phyloP scores from a whole-genome alignment of 1,140 invertebrate species.

The Laupala kohalensis region DNA sequence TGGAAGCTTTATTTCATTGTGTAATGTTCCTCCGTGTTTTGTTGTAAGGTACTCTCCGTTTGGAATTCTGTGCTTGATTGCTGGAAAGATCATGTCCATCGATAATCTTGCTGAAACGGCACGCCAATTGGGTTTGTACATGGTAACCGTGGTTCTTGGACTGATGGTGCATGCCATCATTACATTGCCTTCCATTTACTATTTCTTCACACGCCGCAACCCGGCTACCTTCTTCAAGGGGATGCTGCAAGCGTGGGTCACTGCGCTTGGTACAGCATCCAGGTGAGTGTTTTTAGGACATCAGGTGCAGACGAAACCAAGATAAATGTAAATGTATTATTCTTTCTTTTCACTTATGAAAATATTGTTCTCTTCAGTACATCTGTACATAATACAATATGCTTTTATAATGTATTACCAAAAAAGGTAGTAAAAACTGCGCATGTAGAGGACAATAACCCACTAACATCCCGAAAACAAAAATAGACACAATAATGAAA shows the following conservation, averaged over 20 bases:
- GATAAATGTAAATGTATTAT: no score
- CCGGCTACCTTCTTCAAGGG: constrained; percentile 45
- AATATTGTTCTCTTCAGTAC: no score
- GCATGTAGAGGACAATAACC: no score
- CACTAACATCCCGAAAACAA: no score
- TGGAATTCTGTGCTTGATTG: constrained; percentile 54
- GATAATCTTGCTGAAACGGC: constrained; percentile 44
- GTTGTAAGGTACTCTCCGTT: constrained; percentile 48
- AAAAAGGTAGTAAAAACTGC: no score
- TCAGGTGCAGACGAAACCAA: no score
- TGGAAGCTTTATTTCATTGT: no score
- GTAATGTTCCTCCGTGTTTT: neutral
- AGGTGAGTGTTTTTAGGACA: constrained; percentile 32
- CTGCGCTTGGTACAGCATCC: constrained; percentile 53
- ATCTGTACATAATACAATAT: no score
- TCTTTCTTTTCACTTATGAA: no score
- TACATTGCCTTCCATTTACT: constrained; percentile 47
- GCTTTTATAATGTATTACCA: no score
- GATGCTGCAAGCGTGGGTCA: constrained; percentile 49
- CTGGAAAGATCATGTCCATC: constrained; percentile 51
- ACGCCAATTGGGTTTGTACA: constrained; percentile 47
- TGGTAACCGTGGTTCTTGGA: constrained; percentile 49
- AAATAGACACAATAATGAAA: no score
- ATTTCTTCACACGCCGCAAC: constrained; percentile 45
- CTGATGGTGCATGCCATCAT: constrained; percentile 48